A percentile compares a stretch with the other conserved stretches of the same genome.
Conservation (phyloP, 2,888 invertebrate genomes). For the Caenorhabditis doughertyi region DNA sequence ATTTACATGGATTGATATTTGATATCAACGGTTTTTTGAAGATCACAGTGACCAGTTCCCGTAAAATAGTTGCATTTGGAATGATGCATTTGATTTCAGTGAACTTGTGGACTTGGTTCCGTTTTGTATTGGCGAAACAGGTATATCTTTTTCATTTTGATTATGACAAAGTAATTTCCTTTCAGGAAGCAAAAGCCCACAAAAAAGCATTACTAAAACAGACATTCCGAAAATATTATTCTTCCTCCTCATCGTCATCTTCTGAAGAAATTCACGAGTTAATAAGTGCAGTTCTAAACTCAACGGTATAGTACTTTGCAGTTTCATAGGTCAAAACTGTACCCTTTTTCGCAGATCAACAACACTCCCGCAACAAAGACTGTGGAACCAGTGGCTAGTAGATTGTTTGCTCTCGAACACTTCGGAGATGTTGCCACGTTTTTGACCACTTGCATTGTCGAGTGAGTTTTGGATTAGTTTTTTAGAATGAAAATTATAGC, state of each 20-base stretch:
- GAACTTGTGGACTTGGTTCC: conserved; percentile 82
- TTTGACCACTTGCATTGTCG: conserved; percentile 80
- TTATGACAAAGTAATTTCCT: background rate
- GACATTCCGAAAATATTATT: conserved; percentile 57
- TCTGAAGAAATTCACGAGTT: conserved; percentile 58
- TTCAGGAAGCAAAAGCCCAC: conserved; percentile 65
- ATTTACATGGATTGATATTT: background rate
- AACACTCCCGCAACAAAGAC: conserved; percentile 48
- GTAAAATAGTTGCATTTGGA: conserved; percentile 78
- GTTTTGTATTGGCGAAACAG: conserved; percentile 81
- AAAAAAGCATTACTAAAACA: conserved; percentile 68
- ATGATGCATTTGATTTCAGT: conserved; percentile 81
- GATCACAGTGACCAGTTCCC: conserved; percentile 76
- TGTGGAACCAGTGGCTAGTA: conserved; percentile 42
- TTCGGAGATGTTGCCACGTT: conserved; percentile 82
- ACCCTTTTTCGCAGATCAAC: conserved; percentile 30
- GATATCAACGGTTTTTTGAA: conserved; percentile 18
- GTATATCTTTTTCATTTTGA: conserved; percentile 38
- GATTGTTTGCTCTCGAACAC: conserved; percentile 76
- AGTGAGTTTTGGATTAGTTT: conserved; percentile 69
- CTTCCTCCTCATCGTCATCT: conserved; percentile 62
- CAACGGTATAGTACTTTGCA: conserved; percentile 38
- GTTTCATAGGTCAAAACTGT: conserved; percentile 19
- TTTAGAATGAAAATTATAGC: too few relatives aligned
- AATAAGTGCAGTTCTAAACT: conserved; percentile 54